Base-by-base conservation (phyloP, 2,797 vertebrate genomes). In the Euthynnus affinis region DNA sequence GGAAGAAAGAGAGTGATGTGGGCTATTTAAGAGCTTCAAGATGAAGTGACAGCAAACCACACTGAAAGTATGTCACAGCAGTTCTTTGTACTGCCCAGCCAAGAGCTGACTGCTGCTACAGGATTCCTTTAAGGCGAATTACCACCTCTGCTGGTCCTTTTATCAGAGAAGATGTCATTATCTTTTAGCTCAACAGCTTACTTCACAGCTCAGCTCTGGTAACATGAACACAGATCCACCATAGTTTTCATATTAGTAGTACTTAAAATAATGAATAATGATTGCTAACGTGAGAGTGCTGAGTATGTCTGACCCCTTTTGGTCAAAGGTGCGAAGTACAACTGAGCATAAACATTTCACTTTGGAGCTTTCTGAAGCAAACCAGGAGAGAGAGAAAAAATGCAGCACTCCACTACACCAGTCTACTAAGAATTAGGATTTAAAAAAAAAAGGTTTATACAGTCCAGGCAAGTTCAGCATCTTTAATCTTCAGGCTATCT, bases 31-130 rank as follows among this genome's bases (percentile, higher is more conserved):
- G 77, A 67, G 76, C 78, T 80, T 76, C 55, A 61, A 51, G 67
- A 69, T 85, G 77, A 81, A 81, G 79, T 84, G 88, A 84, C 85
- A 84, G 85, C 69, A 48, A 88, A 81, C 79, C 80, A 74, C 80
- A 60, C 2, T 76, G 80, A 81, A 86, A 83, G 84, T 83, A 49
- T 86, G 87, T 89, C 85, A 81, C 75, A 71, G 82, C 60, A 34
- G 6, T 22, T 82, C 76, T 78, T 73, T 78, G 63, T 79, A 44
- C 70, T 83, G 69, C 60, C 81, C 80, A 69, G 80, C 71, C 73
- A 68, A 48, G 18, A 67, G 22, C 73, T 23, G 64, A 74, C 72
- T 53, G 71, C 77, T 58, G 76, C 65, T 55, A 53, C 76, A 49
- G 0, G 61, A 51, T 40, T 73, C 74, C 73, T 80, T 56, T 76